phyloP scores from a whole-genome alignment of 1,140 invertebrate genomes.

The Parasteatoda tepidariorum region DNA sequence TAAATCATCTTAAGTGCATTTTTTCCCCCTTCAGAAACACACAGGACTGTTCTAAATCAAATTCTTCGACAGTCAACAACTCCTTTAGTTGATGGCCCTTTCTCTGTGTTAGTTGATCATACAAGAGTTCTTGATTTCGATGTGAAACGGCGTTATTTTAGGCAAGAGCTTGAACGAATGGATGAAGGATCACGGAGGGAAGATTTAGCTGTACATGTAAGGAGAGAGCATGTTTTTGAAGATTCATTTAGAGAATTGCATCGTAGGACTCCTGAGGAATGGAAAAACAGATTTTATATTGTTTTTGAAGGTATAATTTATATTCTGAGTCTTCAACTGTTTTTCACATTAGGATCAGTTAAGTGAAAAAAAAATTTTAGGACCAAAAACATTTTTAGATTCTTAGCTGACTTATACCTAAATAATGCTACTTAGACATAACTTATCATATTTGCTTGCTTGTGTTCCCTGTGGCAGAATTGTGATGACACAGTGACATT shows the following conservation, averaged over 20 bases:
- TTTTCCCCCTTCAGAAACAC: constrained; percentile 85
- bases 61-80: constrained; percentile 88
- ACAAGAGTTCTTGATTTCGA: constrained; percentile 92
- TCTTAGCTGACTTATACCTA: no score
- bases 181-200: constrained; percentile 86
- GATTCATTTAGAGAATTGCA: constrained; percentile 92
- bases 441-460: no score
- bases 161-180: constrained; percentile 84
- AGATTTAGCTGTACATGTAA: constrained; percentile 89
- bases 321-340: no score
- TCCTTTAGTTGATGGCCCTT: constrained; percentile 88
- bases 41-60: constrained; percentile 91
- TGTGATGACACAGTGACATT: no score
- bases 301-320: constrained; percentile 82
- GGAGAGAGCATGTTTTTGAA: constrained; percentile 88
- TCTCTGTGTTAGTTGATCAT: constrained; percentile 90
- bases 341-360: no score
- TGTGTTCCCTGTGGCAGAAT: no score
- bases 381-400: no score
- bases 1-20: no score
- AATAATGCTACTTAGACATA: no score
- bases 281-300: constrained; percentile 95
- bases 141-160: constrained; percentile 90
- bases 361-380: no score
- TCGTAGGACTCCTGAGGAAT: constrained; percentile 85